These are phyloP conservation scores for Cantharis nigra DNA, from an alignment of 2,888 invertebrate species.

Conservation along the genomic window DNA sequence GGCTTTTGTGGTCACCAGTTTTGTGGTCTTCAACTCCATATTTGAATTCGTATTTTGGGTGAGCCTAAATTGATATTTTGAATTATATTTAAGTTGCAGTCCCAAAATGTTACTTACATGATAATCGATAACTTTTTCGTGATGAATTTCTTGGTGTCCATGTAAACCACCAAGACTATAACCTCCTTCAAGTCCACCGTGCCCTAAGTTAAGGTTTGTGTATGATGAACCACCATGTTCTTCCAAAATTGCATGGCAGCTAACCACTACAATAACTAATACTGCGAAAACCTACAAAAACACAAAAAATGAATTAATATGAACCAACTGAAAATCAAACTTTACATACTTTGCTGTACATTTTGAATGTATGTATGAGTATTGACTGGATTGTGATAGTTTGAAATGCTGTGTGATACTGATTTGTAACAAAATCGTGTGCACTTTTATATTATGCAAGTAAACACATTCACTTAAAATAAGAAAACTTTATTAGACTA, in stretches of 20 bases:
- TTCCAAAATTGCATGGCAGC: neutral
- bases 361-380: conserved; percentile 2
- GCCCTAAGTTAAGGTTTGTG: neutral
- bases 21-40: conserved; percentile 62
- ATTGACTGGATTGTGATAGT: neutral
- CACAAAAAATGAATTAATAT: neutral
- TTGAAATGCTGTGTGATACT: conserved; percentile 7
- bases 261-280: neutral
- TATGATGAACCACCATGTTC: neutral
- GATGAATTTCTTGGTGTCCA: neutral
- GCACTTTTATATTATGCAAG: conserved; percentile 13
- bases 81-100: neutral
- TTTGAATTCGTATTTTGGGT: conserved; percentile 61
- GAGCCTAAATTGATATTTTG: conserved; percentile 51
- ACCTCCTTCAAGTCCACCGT: neutral
- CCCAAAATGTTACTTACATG: neutral
- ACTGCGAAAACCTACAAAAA: neutral
- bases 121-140: neutral
- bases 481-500: conserved; percentile 2
- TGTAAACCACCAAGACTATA: neutral
- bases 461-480: conserved; percentile 18
- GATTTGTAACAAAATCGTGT: conserved; percentile 6
- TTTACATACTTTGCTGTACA: conserved; percentile 14
- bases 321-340: neutral
- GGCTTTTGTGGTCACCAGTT: conserved; percentile 63